A percentile compares a stretch with the other conserved stretches of the same genome.
Conservation (phyloP, 2,113 vertebrate species). For the Melanostigma gelatinosum region DNA sequence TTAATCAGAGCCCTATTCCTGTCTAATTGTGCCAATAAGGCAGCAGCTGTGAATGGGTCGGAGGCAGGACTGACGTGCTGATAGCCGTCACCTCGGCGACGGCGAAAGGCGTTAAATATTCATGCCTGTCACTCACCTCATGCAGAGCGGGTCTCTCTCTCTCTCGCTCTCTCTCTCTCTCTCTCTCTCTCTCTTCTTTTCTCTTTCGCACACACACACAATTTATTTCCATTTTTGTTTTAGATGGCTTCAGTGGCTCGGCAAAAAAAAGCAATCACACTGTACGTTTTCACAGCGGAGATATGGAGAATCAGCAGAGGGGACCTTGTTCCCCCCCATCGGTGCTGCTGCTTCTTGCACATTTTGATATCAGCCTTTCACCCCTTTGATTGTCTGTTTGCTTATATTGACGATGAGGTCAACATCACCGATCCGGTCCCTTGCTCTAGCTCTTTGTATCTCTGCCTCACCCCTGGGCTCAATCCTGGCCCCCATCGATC, state of each 20-base stretch:
- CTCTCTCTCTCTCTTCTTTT: too few relatives aligned
- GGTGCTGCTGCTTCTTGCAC: background rate
- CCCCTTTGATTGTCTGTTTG: constrained; percentile 28
- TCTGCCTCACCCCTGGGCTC: constrained; percentile 12
- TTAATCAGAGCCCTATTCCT: constrained; percentile 64
- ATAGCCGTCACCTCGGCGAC: constrained; percentile 73
- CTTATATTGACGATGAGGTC: constrained; percentile 13
- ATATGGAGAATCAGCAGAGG: constrained; percentile 15
- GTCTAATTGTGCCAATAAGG: constrained; percentile 79
- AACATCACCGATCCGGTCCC: constrained; percentile 6
- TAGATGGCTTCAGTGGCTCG: constrained; percentile 39
- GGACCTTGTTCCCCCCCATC: background rate
- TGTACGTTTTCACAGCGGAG: constrained; percentile 28
- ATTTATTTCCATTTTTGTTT: constrained; percentile 49
- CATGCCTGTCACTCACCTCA: constrained; percentile 78
- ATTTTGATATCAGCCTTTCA: constrained; percentile 37
- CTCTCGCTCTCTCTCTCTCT: background rate
- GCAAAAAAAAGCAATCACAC: constrained; percentile 36
- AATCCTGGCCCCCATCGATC: constrained; percentile 35
- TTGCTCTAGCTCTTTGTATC: constrained; percentile 1
- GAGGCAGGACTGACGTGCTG: constrained; percentile 61
- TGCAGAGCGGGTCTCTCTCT: constrained; percentile 43
- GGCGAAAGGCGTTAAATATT: constrained; percentile 78
- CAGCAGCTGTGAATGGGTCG: constrained; percentile 69
- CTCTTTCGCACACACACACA: constrained; percentile 6